Percentiles rank a stretch among this genome's conserved stretches.
Evolutionary conservation across 2,113 vertebrate genomes (phyloP).

Genomic region (Rhagologus leucostigma): DNA sequence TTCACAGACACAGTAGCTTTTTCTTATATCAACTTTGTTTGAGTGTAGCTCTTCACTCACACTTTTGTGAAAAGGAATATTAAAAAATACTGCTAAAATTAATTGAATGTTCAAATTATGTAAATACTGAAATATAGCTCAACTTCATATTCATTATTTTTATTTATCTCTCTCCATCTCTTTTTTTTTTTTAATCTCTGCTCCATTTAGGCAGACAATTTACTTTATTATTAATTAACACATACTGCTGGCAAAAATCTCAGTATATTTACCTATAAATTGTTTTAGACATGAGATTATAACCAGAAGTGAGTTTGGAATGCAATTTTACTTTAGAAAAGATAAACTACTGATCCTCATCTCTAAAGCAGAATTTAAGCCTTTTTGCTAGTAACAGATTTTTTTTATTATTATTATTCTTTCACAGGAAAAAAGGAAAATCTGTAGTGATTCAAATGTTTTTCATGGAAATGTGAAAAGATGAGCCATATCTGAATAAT

Average conservation of each 20-base stretch:
- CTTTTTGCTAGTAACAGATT: neutral
- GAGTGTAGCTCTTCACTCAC: neutral
- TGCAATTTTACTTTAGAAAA: neutral
- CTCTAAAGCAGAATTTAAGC: neutral
- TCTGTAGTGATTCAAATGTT: neutral
- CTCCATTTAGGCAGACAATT: neutral
- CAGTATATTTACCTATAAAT: neutral
- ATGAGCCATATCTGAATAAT: neutral
- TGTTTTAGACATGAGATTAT: neutral
- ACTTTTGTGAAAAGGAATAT: neutral
- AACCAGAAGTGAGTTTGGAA: neutral
- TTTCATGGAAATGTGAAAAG: neutral
- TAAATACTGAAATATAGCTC: neutral
- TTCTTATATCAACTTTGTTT: neutral
- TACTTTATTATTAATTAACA: neutral
- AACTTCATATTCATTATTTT: neutral
- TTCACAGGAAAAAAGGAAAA: neutral
- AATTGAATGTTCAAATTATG: neutral
- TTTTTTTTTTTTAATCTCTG: neutral
- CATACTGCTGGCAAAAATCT: neutral
- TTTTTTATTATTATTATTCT: neutral
- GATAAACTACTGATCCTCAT: neutral
- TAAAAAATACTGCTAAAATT: neutral
- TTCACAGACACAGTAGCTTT: neutral
- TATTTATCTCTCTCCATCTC: neutral